Evolutionary conservation across 2,113 vertebrate species (phyloP).

Genomic region (Platanista minor): DNA sequence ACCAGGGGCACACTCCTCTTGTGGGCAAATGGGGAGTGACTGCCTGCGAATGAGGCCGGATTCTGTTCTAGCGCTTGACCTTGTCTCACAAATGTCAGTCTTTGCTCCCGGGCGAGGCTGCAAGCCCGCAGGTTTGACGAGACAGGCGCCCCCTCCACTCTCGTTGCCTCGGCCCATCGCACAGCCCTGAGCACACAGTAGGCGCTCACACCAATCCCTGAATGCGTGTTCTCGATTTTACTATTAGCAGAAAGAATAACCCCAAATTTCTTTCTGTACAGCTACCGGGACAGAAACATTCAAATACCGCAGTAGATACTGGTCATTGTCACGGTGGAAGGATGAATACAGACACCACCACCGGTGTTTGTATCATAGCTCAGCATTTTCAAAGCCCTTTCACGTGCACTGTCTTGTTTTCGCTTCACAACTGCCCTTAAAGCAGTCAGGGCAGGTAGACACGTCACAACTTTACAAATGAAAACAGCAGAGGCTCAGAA

Average conservation of each 20-base stretch:
- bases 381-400: too few relatives aligned
- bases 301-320: accelerated
- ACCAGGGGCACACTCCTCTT: accelerated
- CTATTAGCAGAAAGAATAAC: background rate
- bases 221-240: background rate
- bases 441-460: too few relatives aligned
- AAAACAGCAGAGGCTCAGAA: background rate
- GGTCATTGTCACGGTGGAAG: accelerated
- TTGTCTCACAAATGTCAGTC: background rate
- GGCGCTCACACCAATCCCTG: background rate
- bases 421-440: too few relatives aligned
- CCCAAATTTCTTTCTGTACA: background rate
- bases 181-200: accelerated
- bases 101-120: accelerated
- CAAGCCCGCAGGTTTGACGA: accelerated
- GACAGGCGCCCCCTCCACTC: background rate
- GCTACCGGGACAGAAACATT: background rate
- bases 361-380: accelerated
- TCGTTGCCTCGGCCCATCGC: accelerated
- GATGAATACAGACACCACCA: accelerated
- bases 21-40: accelerated
- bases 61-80: background rate
- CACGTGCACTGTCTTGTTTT: background rate
- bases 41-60: accelerated
- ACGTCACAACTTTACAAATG: background rate